Percentiles rank a stretch among this genome's conserved stretches.
phyloP scores from a whole-genome alignment of 2,113 vertebrate genomes.

The Plectropomus leopardus region DNA sequence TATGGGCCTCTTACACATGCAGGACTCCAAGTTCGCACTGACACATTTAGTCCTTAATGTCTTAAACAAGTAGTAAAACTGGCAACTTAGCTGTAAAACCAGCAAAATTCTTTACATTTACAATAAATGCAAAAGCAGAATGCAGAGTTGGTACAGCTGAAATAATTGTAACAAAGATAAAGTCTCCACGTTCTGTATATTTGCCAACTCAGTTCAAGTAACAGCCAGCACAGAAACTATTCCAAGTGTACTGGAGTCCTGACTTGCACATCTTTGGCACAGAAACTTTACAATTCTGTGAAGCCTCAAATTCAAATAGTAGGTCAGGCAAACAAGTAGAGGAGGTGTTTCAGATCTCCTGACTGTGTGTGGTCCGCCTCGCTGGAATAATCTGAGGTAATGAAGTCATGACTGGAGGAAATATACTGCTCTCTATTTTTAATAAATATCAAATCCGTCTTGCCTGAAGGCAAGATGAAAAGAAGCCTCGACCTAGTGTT shows the following conservation, averaged over 20 bases:
- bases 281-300: constrained; percentile 54
- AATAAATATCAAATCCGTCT: constrained; percentile 86
- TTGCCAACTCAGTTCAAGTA: constrained; percentile 44
- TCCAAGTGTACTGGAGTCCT: constrained; percentile 70
- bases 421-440: constrained; percentile 82
- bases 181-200: constrained; percentile 12
- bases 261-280: constrained; percentile 70
- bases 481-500: constrained; percentile 69
- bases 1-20: constrained; percentile 43
- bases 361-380: constrained; percentile 83
- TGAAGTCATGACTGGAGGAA: constrained; percentile 81
- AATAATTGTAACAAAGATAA: constrained; percentile 24
- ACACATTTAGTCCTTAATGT: constrained; percentile 44
- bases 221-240: constrained; percentile 45
- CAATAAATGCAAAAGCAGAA: constrained; percentile 8
- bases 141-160: not conserved
- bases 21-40: constrained; percentile 28
- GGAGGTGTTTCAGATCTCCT: constrained; percentile 67
- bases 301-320: constrained; percentile 69
- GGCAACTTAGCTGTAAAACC: constrained; percentile 14
- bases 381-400: constrained; percentile 76
- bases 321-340: constrained; percentile 69
- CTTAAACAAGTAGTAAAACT: constrained; percentile 24
- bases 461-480: constrained; percentile 75
- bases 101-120: constrained; percentile 21